Evolutionary conservation across 2,797 vertebrate genomes (phyloP), one percentile per base, ranked within the genome.

Genomic region (Cynopterus sphinx): DNA sequence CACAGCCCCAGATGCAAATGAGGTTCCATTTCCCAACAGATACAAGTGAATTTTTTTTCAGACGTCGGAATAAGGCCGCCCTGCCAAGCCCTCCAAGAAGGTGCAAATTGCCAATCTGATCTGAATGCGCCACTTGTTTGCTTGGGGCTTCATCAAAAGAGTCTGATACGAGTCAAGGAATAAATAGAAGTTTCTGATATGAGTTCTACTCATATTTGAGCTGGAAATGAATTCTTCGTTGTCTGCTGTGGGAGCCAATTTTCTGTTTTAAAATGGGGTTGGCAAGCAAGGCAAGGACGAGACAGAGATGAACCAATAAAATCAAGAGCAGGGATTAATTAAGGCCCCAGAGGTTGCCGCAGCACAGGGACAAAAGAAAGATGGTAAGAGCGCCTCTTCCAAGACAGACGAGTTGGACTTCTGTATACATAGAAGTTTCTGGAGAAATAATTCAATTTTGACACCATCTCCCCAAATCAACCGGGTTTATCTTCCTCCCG

Each of bases 31-130:
- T 97, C 97, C 96, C 57, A 78, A 97, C 92, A 96, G 95, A 97
- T 95, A 91, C 90, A 97, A 96, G 95, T 91, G 96, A 92, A 95
- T 97, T 98, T 97, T 96, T 97, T 86, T 78, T 96, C 94, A 97
- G 95, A 71, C 91, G 93, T 96, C 96, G 85, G 63, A 96, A 96
- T 95, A 97, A 96, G 96, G 95, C 95, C 86, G 46, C 95, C 94
- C 91, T 95, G 81, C 90, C 96, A 98, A 98, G 96, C 97, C 96
- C 55, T 98, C 96, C 94, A 95, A 71, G 96, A 97, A 98, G 96
- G 97, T 97, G 96, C 94, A 98, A 98, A 97, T 92, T 97, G 79
- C 94, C 97, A 98, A 98, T 97, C 98, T 98, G 96, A 98, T 98
- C 98, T 98, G 96, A 97, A 98, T 97, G 92, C 94, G 90, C 97